A percentile compares a stretch with the other conserved stretches of the same genome.
Conservation (phyloP, 1,140 invertebrate species). For the Drosophila tsacasi region DNA sequence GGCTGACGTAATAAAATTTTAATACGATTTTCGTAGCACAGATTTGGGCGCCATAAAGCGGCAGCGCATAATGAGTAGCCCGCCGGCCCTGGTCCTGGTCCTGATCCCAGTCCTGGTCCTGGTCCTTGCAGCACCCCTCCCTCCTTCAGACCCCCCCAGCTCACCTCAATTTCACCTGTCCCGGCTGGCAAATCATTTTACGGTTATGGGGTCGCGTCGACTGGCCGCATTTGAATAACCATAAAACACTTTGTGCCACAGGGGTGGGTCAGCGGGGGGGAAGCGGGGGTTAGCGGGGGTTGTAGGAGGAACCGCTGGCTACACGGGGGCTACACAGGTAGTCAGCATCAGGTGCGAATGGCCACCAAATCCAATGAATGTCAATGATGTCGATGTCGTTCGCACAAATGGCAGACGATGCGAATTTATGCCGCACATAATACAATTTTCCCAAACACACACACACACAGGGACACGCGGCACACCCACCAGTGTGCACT, state of each 20-base stretch:
- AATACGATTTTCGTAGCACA: constrained; percentile 50
- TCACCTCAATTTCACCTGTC: constrained; percentile 5
- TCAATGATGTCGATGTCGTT: constrained; percentile 69
- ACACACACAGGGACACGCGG: background rate
- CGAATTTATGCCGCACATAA: constrained; percentile 75
- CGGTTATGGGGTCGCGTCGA: constrained; percentile 57
- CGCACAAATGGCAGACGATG: constrained; percentile 63
- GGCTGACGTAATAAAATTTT: constrained; percentile 46
- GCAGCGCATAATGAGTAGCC: constrained; percentile 51
- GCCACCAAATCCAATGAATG: constrained; percentile 77
- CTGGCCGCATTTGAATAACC: constrained; percentile 70
- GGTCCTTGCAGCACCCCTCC: background rate
- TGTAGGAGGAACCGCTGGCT: background rate
- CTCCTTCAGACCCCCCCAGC: background rate
- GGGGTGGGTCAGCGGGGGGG: background rate
- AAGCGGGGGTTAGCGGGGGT: no score
- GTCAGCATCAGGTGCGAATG: constrained; percentile 73
- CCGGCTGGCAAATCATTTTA: constrained; percentile 67
- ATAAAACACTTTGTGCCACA: constrained; percentile 61
- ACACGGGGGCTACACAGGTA: constrained; percentile 13
- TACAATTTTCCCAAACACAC: constrained; percentile 45
- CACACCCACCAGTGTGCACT: background rate
- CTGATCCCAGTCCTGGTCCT: no score
- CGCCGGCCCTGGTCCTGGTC: background rate
- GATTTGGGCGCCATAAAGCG: constrained; percentile 45